phyloP scores from a whole-genome alignment of 2,888 invertebrate genomes.

The Azorinus chamasolen region DNA sequence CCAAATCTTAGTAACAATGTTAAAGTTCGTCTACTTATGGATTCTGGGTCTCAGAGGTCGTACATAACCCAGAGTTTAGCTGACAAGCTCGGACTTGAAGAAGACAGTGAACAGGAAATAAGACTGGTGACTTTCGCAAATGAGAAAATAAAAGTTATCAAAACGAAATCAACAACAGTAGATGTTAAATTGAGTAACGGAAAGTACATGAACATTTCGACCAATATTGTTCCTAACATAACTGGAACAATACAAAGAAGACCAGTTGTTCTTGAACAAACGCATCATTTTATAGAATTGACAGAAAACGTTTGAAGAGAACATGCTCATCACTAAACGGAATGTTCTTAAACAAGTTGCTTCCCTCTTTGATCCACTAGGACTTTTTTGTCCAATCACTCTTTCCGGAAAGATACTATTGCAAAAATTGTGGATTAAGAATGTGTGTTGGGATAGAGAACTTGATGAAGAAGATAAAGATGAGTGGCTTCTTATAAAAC shows the following conservation, averaged over 20 bases:
- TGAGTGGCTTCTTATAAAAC: too few relatives aligned
- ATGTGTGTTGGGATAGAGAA: too few relatives aligned
- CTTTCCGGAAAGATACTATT: too few relatives aligned
- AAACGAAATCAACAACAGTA: constrained; percentile 13
- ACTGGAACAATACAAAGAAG: constrained; percentile 24
- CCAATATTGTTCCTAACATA: constrained; percentile 19
- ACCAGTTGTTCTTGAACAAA: too few relatives aligned
- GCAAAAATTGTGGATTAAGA: too few relatives aligned
- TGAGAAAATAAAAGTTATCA: constrained; percentile 8
- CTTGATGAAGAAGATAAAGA: too few relatives aligned
- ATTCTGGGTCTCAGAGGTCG: constrained; percentile 20
- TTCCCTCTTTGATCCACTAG: too few relatives aligned
- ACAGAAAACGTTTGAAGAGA: too few relatives aligned
- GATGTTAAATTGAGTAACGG: constrained; percentile 18
- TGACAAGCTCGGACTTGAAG: constrained; percentile 4
- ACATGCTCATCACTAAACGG: too few relatives aligned
- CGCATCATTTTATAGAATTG: too few relatives aligned
- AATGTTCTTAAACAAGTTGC: too few relatives aligned
- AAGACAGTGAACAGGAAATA: constrained; percentile 13
- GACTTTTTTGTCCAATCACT: too few relatives aligned
- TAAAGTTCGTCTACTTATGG: constrained; percentile 11
- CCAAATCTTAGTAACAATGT: neutral
- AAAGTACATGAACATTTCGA: neutral
- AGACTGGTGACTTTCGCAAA: constrained; percentile 22
- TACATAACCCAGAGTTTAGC: constrained; percentile 14